These are phyloP conservation scores for Pachycephala philippinensis DNA, from an alignment of 2,113 vertebrate species.

Conservation along the genomic window DNA sequence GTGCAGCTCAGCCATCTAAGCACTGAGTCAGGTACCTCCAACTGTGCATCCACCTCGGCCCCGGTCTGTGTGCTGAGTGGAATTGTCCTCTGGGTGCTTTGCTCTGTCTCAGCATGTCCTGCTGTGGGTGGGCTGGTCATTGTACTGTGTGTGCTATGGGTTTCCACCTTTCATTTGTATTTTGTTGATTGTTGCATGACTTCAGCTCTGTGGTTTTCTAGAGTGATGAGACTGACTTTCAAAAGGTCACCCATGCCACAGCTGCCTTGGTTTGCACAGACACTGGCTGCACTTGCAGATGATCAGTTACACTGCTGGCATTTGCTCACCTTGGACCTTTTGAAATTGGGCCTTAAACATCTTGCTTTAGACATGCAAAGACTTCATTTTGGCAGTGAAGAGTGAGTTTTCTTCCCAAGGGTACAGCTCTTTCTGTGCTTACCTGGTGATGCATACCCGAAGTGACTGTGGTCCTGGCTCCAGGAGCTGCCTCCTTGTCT, in stretches of 20 bases:
- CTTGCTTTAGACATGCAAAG: constrained; percentile 1
- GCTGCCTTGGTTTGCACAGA: neutral
- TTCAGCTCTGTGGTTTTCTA: constrained; percentile 3
- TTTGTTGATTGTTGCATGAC: constrained; percentile 53
- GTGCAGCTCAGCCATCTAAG: constrained; percentile 89
- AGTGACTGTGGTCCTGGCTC: neutral
- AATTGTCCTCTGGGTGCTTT: constrained; percentile 25
- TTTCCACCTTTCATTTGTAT: constrained; percentile 38
- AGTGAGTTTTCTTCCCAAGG: neutral
- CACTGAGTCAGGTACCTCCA: constrained; percentile 90
- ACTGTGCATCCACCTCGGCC: neutral
- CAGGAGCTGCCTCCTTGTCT: neutral
- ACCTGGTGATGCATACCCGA: neutral
- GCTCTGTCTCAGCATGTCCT: constrained; percentile 70
- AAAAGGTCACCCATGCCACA: constrained; percentile 26
- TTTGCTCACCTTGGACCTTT: constrained; percentile 25
- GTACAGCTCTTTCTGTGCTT: neutral
- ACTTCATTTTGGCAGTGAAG: neutral
- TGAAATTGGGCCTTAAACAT: constrained; percentile 43
- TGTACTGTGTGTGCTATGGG: neutral
- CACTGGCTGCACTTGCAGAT: neutral
- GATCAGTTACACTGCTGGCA: neutral
- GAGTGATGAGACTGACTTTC: constrained; percentile 20
- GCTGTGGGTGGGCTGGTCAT: constrained; percentile 16
- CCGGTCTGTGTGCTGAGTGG: neutral